Evolutionary conservation across 2,888 invertebrate species (phyloP).

Genomic region (Ophonus ardosiacus): DNA sequence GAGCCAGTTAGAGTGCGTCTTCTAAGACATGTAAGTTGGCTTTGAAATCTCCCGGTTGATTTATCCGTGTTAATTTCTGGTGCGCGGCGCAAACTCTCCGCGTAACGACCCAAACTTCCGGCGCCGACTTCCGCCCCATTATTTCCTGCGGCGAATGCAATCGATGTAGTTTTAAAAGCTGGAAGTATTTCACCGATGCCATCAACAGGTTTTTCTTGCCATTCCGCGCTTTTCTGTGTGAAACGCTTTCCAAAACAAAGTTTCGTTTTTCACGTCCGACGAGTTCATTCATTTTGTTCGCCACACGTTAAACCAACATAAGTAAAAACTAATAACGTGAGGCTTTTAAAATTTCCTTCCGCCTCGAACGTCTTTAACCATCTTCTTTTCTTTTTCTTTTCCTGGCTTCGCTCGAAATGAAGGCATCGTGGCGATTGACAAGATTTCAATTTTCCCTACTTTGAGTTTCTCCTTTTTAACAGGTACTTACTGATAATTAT

Average conservation of each 20-base stretch:
- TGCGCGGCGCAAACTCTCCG: slow-evolving; percentile 55
- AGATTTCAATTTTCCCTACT: too few relatives aligned
- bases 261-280: slow-evolving; percentile 49
- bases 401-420: not conserved
- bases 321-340: slow-evolving; percentile 44
- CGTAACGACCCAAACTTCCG: slow-evolving; percentile 60
- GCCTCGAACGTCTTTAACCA: slow-evolving; percentile 22
- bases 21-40: slow-evolving; percentile 65
- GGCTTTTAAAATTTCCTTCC: slow-evolving; percentile 42
- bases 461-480: too few relatives aligned
- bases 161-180: slow-evolving; percentile 64
- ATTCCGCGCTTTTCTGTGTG: slow-evolving; percentile 41
- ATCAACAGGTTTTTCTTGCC: slow-evolving; percentile 62
- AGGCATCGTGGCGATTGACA: not conserved
- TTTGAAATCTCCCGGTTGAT: slow-evolving; percentile 72
- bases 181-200: slow-evolving; percentile 61
- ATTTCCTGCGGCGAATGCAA: slow-evolving; percentile 57
- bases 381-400: slow-evolving; percentile 4
- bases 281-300: slow-evolving; percentile 46
- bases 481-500: too few relatives aligned
- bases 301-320: slow-evolving; percentile 26
- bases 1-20: not conserved
- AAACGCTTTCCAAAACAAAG: slow-evolving; percentile 52
- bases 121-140: slow-evolving; percentile 54
- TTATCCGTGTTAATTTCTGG: slow-evolving; percentile 72